Percentiles rank a stretch among this genome's conserved stretches.
These are phyloP conservation scores for Rhyacichthys aspro DNA, from an alignment of 2,797 vertebrate genomes.

Conservation along the genomic window DNA sequence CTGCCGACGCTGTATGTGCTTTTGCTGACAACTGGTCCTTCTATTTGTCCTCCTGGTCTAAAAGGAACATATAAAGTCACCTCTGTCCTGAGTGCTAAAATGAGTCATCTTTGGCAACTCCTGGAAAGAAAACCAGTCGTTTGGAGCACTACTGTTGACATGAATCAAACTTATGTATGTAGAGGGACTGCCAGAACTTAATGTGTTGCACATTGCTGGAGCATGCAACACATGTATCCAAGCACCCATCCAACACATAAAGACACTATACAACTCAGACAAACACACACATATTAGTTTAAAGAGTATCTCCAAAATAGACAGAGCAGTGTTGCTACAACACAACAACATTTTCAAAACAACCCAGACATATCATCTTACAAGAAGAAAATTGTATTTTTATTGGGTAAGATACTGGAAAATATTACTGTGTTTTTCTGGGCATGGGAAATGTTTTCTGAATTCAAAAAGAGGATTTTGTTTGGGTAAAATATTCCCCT, in stretches of 20 bases:
- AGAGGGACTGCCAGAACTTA: slow-evolving; percentile 78
- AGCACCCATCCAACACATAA: slow-evolving; percentile 25
- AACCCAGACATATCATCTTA: slow-evolving; percentile 70
- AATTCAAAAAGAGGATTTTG: slow-evolving; percentile 29
- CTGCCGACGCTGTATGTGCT: slow-evolving; percentile 51
- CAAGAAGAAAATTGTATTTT: slow-evolving; percentile 61
- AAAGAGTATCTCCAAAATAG: slow-evolving; percentile 72
- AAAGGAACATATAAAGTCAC: slow-evolving; percentile 39
- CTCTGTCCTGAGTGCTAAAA: slow-evolving; percentile 59
- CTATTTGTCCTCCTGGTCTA: slow-evolving; percentile 49
- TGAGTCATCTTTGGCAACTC: slow-evolving; percentile 77
- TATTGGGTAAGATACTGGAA: slow-evolving; percentile 65
- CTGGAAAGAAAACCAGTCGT: slow-evolving; percentile 65
- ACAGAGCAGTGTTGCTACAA: slow-evolving; percentile 82
- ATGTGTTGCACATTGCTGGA: slow-evolving; percentile 82
- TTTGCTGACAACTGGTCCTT: slow-evolving; percentile 48
- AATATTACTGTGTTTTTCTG: slow-evolving; percentile 57
- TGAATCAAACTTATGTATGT: slow-evolving; percentile 76
- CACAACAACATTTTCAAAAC: slow-evolving; percentile 77
- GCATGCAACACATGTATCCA: slow-evolving; percentile 68
- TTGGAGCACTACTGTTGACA: slow-evolving; percentile 78
- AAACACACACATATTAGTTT: slow-evolving; percentile 74
- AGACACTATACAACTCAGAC: slow-evolving; percentile 40
- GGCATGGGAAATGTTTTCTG: slow-evolving; percentile 23
- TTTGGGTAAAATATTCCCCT: slow-evolving; percentile 20